Evolutionary conservation across 2,113 vertebrate species (phyloP), one percentile per base, ranked within the genome.

Genomic region (Hylia prasina): DNA sequence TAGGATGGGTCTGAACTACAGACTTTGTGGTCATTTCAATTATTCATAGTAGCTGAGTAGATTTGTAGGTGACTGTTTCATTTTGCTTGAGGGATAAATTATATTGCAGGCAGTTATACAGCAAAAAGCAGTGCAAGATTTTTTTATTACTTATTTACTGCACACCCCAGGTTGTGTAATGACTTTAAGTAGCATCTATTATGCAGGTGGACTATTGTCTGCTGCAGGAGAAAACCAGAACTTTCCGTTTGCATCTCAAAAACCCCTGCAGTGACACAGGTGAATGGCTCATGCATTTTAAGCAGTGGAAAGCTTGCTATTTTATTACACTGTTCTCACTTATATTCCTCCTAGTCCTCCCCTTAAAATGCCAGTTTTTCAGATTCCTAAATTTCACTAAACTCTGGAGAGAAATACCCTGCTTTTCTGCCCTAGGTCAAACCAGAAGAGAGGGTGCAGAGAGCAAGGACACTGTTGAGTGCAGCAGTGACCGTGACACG

Each of bases 131-230:
- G 48, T 8, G 33, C 75, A 82, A 77, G 6, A 9, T 58, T 73
- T 94, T 73, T 83, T 91, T 86, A 81, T 94, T 92, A 89, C 58
- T 86, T 89, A 94, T 93, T 97, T 97, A 95, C 92, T 90, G 57
- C 88, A 86, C 63, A 92, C 57, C 23, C 19, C 56, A 90, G 75
- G 48, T 90, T 90, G 66, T 78, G 40, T 87, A 93, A 94, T 89
- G 80, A 75, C 84, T 96, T 89, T 68, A 81, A 91, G 72, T 39
- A 87, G 45, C 30, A 76, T 87, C 27, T 61, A 94, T 93, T 94
- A 89, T 89, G 84, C 73, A 84, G 66, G 84, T 94, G 70, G 83
- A 35, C 51, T 40, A 51, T 44, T 91, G 57, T 84, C 77, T 92
- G 61, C 37, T 89, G 87, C 78, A 91, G 53, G 53, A 95, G 56